Evolutionary conservation across 2,113 vertebrate genomes (phyloP), one percentile per base, ranked within the genome.

Genomic region (Corapipo altera): DNA sequence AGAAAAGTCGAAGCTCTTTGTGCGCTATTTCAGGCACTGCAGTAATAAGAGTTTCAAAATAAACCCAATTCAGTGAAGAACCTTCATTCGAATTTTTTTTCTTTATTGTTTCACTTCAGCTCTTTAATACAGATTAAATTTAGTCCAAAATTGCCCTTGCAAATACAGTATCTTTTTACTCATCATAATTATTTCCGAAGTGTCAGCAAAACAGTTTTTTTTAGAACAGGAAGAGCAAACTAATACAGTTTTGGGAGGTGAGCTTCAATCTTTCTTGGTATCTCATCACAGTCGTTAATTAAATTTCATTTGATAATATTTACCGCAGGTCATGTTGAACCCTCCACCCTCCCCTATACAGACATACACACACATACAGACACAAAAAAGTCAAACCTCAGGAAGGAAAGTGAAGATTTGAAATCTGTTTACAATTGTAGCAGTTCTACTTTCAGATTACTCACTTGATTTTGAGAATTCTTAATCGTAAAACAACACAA

Each of bases 301-400:
- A 94, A 78, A 58, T 84, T 89, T 86, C 5, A 13, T 57, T 85
- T 90, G 70, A 91, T 87, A 91, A 67, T 65, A 93, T 83, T 95
- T 91, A 92, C 67, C 1, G 2, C 69, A 88, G 58, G 79, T 90
- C 77, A 64, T 82, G 57, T 52, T 89, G 74, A 89, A 82, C 59
- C 21, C 32, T 83, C 35, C 9, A 0, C 3, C 19, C 41, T 61
- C 55, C 23, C 13, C 30, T 44, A 52, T 28, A 44, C 28, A 65
- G 46, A 77, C 13, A 70, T 30, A 52, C 15, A 51, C 30, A 49
- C 6, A 39, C 18, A 70, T 5, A 48, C 3, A 81, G 6, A 54
- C 14, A 59, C 26, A 62, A 74, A 66, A 69, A 64, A 15, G 3
- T 23, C n/a, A 46, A 66, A 48, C 4, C 4, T 72, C 41, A 70